Evolutionary conservation across 2,888 invertebrate genomes (phyloP).

Genomic region (Hirudinaria manillensis): DNA sequence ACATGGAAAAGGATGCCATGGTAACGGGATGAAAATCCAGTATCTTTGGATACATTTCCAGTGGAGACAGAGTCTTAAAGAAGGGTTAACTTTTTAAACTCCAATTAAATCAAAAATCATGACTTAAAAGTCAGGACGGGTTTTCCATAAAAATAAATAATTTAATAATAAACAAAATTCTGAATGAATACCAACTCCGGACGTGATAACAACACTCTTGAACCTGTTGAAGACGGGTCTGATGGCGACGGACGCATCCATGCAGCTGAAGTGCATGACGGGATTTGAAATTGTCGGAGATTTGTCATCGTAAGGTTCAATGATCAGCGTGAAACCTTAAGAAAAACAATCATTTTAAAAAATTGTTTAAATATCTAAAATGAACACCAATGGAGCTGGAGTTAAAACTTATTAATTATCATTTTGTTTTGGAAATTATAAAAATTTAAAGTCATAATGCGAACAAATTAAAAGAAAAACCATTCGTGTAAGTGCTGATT

Average conservation of each 20-base stretch:
- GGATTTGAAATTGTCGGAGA: conserved; percentile 56
- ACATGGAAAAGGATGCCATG: conserved; percentile 97
- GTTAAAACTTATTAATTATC: neutral
- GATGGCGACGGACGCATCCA: conserved; percentile 97
- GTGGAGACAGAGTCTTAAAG: conserved; percentile 75
- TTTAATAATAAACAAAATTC: neutral
- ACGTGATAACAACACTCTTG: conserved; percentile 92
- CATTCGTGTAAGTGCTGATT: conserved; percentile 84
- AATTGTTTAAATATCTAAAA: neutral
- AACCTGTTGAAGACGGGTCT: conserved; percentile 92
- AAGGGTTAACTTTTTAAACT: neutral
- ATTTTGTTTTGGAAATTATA: neutral
- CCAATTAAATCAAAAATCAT: neutral
- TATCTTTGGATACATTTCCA: conserved; percentile 99
- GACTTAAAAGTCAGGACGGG: neutral
- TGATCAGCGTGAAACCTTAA: conserved; percentile 88
- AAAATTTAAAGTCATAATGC: neutral
- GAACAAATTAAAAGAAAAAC: conserved; percentile 40
- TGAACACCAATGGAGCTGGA: neutral
- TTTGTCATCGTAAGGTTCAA: conserved; percentile 90
- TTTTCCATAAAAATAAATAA: neutral
- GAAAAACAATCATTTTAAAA: conserved; percentile 4
- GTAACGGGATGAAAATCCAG: conserved; percentile 93
- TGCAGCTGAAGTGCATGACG: conserved; percentile 69
- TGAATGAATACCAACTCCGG: conserved; percentile 61